phyloP scores from a whole-genome alignment of 2,113 vertebrate genomes.

The Callospermophilus lateralis region DNA sequence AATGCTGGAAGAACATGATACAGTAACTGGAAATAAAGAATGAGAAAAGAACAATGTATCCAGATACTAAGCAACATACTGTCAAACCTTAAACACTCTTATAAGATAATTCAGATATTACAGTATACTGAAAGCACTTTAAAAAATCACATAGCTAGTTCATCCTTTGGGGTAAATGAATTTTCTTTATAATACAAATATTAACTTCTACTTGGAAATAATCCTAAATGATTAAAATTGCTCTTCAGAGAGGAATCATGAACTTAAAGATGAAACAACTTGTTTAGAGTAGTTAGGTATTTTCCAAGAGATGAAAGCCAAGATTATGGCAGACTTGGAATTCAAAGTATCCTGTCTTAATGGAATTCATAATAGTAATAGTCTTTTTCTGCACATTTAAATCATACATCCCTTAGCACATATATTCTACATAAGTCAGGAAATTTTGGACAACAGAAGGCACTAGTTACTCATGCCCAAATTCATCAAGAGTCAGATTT shows the following conservation, averaged over 20 bases:
- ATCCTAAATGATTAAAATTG: not conserved
- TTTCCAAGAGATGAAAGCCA: not conserved
- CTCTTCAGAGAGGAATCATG: not conserved
- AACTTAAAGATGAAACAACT: not conserved
- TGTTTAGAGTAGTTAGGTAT: not conserved
- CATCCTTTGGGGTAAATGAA: not conserved
- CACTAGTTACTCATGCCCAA: not conserved
- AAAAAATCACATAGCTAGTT: not conserved
- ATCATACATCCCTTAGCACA: not conserved
- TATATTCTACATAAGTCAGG: not conserved
- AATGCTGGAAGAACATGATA: conserved; percentile 23
- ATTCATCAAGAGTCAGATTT: not conserved
- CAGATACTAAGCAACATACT: not conserved
- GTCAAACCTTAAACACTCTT: not conserved
- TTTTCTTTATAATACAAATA: not conserved
- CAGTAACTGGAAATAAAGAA: conserved; percentile 49
- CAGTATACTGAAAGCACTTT: not conserved
- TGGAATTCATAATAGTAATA: not conserved
- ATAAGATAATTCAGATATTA: not conserved
- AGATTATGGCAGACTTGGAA: not conserved
- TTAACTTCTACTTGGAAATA: not conserved
- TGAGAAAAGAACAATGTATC: not conserved
- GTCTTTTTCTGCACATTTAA: not conserved
- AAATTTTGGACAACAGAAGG: not conserved
- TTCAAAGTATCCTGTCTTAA: not conserved